Evolutionary conservation across 2,888 invertebrate genomes (phyloP).

Genomic region (Omphaloscelis lunosa): DNA sequence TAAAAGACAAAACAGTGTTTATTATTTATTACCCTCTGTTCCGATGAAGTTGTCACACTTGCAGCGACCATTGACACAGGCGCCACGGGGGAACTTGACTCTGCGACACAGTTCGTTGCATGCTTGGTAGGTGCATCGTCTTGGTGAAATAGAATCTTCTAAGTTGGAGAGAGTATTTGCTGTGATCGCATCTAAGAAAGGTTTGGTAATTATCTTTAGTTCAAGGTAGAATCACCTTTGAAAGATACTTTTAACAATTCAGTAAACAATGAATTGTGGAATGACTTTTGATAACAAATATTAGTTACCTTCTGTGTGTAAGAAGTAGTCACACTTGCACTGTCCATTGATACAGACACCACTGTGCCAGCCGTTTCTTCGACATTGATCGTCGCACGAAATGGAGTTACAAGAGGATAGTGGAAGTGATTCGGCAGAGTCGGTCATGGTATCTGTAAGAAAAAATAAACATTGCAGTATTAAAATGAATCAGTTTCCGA

Average conservation of each 20-base stretch:
- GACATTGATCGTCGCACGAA: constrained; percentile 24
- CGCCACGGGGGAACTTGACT: background rate
- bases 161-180: background rate
- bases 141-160: constrained; percentile 3
- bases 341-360: constrained; percentile 29
- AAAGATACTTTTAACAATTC: background rate
- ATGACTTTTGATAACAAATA: background rate
- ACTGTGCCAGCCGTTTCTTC: constrained; percentile 9
- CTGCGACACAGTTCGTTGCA: background rate
- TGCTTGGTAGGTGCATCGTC: background rate
- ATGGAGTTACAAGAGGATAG: constrained; percentile 7
- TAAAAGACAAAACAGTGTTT: background rate
- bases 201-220: too few species aligned
- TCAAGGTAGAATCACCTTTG: background rate
- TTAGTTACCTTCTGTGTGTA: constrained; percentile 20
- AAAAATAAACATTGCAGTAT: too few species aligned
- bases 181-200: too few species aligned
- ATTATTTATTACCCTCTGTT: too few species aligned
- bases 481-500: too few species aligned
- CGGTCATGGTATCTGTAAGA: background rate
- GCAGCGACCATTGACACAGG: too few species aligned
- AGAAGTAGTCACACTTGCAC: constrained; percentile 43
- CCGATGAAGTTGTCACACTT: too few species aligned
- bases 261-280: background rate
- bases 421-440: background rate